Base-by-base conservation (phyloP, 1,140 invertebrate species). In the Bombus superbus region DNA sequence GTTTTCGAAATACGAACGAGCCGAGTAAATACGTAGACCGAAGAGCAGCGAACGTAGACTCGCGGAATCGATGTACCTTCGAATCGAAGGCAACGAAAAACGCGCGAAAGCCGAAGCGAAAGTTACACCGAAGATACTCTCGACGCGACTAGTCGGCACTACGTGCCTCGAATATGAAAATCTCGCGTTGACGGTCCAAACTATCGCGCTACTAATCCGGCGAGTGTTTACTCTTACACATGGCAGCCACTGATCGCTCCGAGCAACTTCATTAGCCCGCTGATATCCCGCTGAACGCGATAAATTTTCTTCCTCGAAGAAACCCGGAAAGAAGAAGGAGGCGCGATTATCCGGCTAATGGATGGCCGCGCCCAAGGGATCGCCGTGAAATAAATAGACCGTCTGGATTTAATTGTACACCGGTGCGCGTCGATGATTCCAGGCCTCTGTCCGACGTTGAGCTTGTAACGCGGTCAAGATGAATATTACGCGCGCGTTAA, bases 391-490 rank as follows among this genome's bases (percentile, higher is more conserved):
- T 53, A 69, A 38, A 83, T 28, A 57, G 81, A 32, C 44, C 28
- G 38, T 35, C 53, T 35, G 66, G 68, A 47, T 69, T 83, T 69
- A 66, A 79, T 78, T 72, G 40, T 11, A 79, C 75, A 44, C 82
- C 74, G 10, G 13, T 28, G 25, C 11, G 22, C 22, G 47, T 44
- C 28, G 44, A 42, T 44, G 62, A 62, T 74, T 25, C 44, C 44
- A 62, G 82, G 62, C 44, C 38, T 77, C 42, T 53, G 81, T 38
- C 59, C 28, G 72, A 10, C 73, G 66, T 72, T 35, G 44, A 66
- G 68, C 68, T 75, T 62, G 77, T 89, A 89, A 89, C 78, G 77
- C 86, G 83, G 88, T 77, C 87, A 77, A 85, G 88, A 88, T 62
- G 86, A 84, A 80, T 85, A 88, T 89, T 89, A 88, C 78, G 59